Base-by-base conservation (phyloP, 2,113 vertebrate genomes). In the Toxotes jaculatrix region DNA sequence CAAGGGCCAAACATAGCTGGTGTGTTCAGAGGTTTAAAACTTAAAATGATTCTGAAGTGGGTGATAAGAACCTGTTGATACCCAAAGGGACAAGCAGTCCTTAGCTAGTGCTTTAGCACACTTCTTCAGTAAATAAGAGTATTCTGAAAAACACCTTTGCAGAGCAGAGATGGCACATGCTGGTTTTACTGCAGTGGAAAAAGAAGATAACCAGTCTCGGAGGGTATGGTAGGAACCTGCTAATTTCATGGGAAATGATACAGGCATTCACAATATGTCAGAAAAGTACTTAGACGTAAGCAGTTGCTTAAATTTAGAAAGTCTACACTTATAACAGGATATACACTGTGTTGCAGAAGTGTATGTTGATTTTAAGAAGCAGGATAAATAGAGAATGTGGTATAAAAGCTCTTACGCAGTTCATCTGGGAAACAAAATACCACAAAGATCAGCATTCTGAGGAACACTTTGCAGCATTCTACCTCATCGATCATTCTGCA, bases 401-500 rank as follows among this genome's bases (percentile, higher is more conserved):
- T 9, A 10, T 57, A 3, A 31, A 42, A 70, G 60, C 64, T 51
- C 32, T 19, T 17, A 2, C 36, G 17, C 19, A 21, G 23, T 36
- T 47, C 8, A 13, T 55, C 67, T 40, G 7, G 66, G 49, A 23
- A 64, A 10, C 17, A 45, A 59, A 72, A 42, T 53, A 36, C 19
- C 36, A 45, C 72, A 23, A 21, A 36, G 53, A 68, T 74, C 74
- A 75, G 78, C 70, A 75, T 85, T 83, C 73, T 45, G 47, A 55
- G 38, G 10, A 31, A 34, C 64, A 51, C 10, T 64, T 32, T 66
- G 45, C 56, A 69, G 60, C 9, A 14, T 31, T 76, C 43, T 51
- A 9, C 55, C 69, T 43, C 73, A 85, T 87, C 64, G 45, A 80
- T 85, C 76, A 83, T 78, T 77, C 76, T 71, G 72, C 45, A 61